Conservation (phyloP, 2,113 vertebrate genomes). For the Penelope pileata region DNA sequence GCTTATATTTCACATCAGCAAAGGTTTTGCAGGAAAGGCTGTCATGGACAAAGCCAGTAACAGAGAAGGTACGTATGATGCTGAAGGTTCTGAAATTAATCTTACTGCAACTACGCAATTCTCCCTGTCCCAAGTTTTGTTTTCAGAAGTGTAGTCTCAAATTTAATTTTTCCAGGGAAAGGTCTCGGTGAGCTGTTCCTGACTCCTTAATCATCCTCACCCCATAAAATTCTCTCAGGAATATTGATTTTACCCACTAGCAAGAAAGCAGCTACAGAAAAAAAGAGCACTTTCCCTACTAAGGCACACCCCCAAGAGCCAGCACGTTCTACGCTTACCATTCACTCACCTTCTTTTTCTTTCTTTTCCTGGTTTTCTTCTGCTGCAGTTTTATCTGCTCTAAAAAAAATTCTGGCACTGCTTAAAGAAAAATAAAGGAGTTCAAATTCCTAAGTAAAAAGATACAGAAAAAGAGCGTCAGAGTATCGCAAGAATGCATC, state of each 20-base stretch:
- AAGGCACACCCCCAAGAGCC: neutral
- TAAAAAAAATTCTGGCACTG: constrained; percentile 98
- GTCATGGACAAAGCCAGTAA: neutral
- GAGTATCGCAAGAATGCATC: neutral
- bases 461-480: neutral
- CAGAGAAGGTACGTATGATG: fast-evolving
- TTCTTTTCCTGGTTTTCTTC: constrained; percentile 97
- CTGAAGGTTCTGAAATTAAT: neutral
- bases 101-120: neutral
- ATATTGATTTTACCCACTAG: neutral
- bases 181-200: neutral
- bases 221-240: neutral
- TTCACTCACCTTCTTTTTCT: constrained; percentile 86
- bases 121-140: neutral
- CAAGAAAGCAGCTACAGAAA: neutral
- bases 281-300: neutral
- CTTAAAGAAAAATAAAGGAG: constrained; percentile 97
- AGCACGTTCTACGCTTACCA: fast-evolving
- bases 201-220: neutral
- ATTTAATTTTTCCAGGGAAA: neutral
- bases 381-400: constrained; percentile 96
- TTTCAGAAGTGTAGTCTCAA: neutral
- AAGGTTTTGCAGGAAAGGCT: neutral
- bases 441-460: constrained; percentile 91
- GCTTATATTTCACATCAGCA: neutral